Evolutionary conservation across 1,140 invertebrate species (phyloP), one percentile per base, ranked within the genome.

Genomic region (Lepidurus arcticus): DNA sequence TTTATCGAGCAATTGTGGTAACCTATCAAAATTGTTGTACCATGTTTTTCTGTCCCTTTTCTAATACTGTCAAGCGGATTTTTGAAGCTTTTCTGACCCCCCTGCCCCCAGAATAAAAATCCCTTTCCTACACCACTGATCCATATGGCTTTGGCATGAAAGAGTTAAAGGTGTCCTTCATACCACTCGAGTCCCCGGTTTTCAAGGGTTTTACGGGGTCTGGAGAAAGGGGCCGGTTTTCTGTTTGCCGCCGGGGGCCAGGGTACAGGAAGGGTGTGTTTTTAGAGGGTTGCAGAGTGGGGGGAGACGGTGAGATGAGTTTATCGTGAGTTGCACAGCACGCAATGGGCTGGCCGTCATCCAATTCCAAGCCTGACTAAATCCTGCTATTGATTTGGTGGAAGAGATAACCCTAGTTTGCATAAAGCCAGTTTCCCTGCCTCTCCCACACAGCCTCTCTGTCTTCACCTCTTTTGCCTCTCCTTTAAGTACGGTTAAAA

Each of bases 331-430:
- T 65, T 65, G 53, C 53, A 65, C 53, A 65, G 53, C 53, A 65
- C 53, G 53, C 53, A 65, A 65, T 65, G 53, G 53, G 53, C 53
- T 65, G 53, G 53, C 53, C 53, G 47, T 65, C 47, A 65, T 65
- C 53, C 53, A 65, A 65, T 65, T 65, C 53, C 53, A 65, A 65
- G 53, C 53, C 53, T 65, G 53, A 65, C 53, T 65, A 65, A 65
- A 21, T 65, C 53, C 16, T 65, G 53, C 53, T 65, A 65, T 65
- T 65, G 53, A 65, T 65, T 65, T 65, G 53, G 53, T 65, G 53
- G 53, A 16, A 65, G 53, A 65, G 53, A 65, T 65, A 65, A 65
- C 53, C 53, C 53, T 65, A 65, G 53, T 65, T 65, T 65, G 53
- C 53, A 65, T 65, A 65, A 65, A 65, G 53, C 21, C 53, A 65